Evolutionary conservation across 2,888 invertebrate genomes (phyloP), one percentile per base, ranked within the genome.

Genomic region (Pterobdella sp.): DNA sequence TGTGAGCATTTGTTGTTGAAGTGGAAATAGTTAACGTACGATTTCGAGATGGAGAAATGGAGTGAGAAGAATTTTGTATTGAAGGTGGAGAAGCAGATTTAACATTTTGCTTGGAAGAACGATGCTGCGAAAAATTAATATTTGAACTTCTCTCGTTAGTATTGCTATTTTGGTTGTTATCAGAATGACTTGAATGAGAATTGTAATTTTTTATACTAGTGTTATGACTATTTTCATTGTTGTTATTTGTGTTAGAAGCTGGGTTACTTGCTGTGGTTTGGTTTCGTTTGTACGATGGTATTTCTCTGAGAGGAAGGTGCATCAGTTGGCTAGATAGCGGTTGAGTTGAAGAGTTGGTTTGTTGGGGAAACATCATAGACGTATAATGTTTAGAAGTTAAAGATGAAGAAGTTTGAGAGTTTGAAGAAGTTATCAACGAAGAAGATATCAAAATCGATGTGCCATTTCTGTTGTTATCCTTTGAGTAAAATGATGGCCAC

Each of bases 61-160:
- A 63, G 7, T 71, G 71, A 31, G 71, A 63, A 71, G 71, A 60
- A 32, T 60, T 71, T 71, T 71, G 71, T 29, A 36, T 63, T 32
- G 56, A 63, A 34, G 71, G 71, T 2, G 71, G 71, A 36, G 60
- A 60, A n/a, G 35, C 29, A n/a, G 71, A 35, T 26, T 56, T 22
- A 26, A 56, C 60, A 4, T 22, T 22, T 3, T 56, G 60, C 4
- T 26, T 22, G n/a, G 4, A 26, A 26, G 18, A 26, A 22, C 60
- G 60, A 26, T 56, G 60, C 26, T 56, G 60, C 3, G 60, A 22
- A 56, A 3, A 26, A 22, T 56, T 56, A 26, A 14, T 42, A 18
- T 18, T 42, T 7, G 7, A 4, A 26, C 26, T 56, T 56, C n/a
- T 56, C n/a, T 56, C 26, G 60, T 22, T 56, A 26, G 4, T 56